Evolutionary conservation across 2,888 invertebrate genomes (phyloP).

Genomic region (Hesperia comma): DNA sequence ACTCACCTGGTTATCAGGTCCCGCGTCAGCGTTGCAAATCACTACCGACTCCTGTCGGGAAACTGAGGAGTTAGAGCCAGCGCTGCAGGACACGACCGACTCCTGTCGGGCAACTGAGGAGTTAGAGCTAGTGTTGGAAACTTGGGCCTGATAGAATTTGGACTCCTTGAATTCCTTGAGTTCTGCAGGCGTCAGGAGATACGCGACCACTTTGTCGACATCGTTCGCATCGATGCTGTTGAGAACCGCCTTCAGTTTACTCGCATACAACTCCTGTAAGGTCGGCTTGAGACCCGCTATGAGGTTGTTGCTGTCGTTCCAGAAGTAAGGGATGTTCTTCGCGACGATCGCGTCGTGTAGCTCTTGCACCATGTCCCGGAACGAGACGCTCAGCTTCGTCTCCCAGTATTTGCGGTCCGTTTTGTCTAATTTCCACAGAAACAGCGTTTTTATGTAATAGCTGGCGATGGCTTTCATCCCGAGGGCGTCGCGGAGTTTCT

Average conservation of each 20-base stretch:
- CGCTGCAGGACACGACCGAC: neutral
- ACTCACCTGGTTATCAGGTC: conserved; percentile 4
- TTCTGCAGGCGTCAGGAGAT: conserved; percentile 60
- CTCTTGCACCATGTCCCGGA: conserved; percentile 65
- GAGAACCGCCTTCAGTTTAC: conserved; percentile 66
- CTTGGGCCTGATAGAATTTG: conserved; percentile 54
- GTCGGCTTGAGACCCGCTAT: conserved; percentile 61
- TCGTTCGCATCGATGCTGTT: conserved; percentile 63
- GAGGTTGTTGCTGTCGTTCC: conserved; percentile 67
- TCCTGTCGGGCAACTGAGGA: conserved; percentile 16
- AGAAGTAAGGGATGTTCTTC: conserved; percentile 67
- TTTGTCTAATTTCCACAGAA: conserved; percentile 70
- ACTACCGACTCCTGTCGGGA: conserved; percentile 14
- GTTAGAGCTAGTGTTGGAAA: neutral
- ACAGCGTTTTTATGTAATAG: conserved; percentile 84
- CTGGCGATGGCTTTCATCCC: conserved; percentile 77
- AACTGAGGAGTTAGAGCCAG: neutral
- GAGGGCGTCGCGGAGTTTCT: conserved; percentile 79
- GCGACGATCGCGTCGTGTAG: conserved; percentile 56
- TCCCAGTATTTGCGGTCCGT: conserved; percentile 66
- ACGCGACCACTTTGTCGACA: conserved; percentile 55
- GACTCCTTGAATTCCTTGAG: conserved; percentile 57
- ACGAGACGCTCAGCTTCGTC: conserved; percentile 59
- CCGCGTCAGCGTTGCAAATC: neutral
- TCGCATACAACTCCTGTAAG: conserved; percentile 58